Base-by-base conservation (phyloP, 2,888 invertebrate species). In the Adelphocoris suturalis region DNA sequence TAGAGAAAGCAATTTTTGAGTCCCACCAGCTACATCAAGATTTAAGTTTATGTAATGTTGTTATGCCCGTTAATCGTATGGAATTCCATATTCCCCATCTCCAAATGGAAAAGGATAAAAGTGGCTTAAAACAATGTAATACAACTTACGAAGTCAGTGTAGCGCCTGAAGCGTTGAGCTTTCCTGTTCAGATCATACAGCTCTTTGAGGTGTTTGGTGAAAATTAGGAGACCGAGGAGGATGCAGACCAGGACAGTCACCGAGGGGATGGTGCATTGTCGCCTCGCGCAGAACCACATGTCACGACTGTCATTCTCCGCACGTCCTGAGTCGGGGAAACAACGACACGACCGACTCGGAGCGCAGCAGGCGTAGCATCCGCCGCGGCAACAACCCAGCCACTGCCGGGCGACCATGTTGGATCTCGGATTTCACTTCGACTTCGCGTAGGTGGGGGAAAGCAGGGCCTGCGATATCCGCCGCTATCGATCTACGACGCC, bases 231-330 rank as follows among this genome's bases (percentile, higher is more conserved):
- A 78, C 82, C 78, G 28, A 91, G 86, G 19, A 91, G 89, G 27
- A 90, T 23, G 89, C 89, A 82, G 3, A 89, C 89, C 37, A 91
- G 84, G 28, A 91, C 86, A 23, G 91, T 91, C 55, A 91, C 90
- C 28, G 91, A 91, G 55, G 91, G 90, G 9, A 90, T 84, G 46
- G 82, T 90, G 86, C 90, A 89, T 78, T 88, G 87, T 57, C 91
- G 91, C 48, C 91, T 81, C 19, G 89, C 90, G 78, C 90, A 90
- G 87, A 91, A 82, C 89, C 90, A 90, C 91, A 91, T 91, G 76
- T 89, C 90, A 80, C 28, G 23, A 78, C 88, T 86, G 75, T 82
- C 90, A 90, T 90, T 89, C 89, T 90, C 86, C 47, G 28, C 75
- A 47, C 78, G 78, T 82, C 82, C 52, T 82, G 47, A 23, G 13